Percentiles rank a stretch among this genome's conserved stretches.
Evolutionary conservation across 2,113 vertebrate species (phyloP).

Genomic region (Rhea pennata): DNA sequence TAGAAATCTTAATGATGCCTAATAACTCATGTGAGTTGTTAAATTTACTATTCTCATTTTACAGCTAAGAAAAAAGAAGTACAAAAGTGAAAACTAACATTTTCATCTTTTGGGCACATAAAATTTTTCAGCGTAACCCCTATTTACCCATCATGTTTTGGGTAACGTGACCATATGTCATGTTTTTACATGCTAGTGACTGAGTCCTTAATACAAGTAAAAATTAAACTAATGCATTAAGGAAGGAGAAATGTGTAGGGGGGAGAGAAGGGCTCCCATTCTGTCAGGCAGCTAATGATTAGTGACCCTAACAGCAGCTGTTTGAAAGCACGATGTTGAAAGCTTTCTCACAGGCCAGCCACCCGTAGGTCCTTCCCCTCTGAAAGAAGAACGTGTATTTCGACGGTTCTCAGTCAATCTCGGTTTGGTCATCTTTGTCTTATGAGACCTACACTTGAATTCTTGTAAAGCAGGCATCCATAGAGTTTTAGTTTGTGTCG

Average conservation of each 20-base stretch:
- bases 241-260: not conserved
- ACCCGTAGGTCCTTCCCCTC: not conserved
- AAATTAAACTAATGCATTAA: not conserved
- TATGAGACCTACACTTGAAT: not conserved
- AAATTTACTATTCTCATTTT: conserved; percentile 15
- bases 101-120: not conserved
- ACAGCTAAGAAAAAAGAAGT: conserved; percentile 29
- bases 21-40: conserved; percentile 41
- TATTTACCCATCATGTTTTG: not conserved
- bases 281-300: not conserved
- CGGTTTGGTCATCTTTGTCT: not conserved
- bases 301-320: not conserved
- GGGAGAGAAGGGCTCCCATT: not conserved
- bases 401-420: not conserved
- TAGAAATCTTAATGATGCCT: conserved; percentile 45
- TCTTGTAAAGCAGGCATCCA: not conserved
- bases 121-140: conserved; percentile 28
- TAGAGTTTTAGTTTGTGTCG: not conserved
- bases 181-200: not conserved
- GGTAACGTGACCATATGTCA: not conserved
- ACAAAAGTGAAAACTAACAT: not conserved
- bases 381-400: not conserved
- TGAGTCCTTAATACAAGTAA: not conserved
- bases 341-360: not conserved
- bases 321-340: not conserved